These are phyloP conservation scores for Brachyistius frenatus DNA, from an alignment of 2,113 vertebrate species.

Conservation along the genomic window DNA sequence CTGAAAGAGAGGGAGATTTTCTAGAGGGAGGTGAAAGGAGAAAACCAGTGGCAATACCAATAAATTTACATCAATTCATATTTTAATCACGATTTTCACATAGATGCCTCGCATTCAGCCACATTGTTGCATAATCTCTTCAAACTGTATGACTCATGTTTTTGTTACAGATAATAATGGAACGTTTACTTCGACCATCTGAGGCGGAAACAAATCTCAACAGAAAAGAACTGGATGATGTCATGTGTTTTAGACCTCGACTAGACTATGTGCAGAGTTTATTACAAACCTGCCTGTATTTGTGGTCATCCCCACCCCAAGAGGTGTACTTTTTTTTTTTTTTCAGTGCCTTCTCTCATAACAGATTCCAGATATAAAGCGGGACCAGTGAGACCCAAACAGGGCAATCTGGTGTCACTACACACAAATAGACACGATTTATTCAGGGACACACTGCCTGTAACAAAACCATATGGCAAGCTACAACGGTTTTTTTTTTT, in stretches of 20 bases:
- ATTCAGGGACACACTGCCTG: background rate
- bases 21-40: background rate
- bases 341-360: background rate
- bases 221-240: background rate
- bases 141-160: background rate
- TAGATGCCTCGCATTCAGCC: constrained; percentile 7
- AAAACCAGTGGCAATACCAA: background rate
- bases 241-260: background rate
- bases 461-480: constrained; percentile 5
- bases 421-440: constrained; percentile 28
- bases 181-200: constrained; percentile 17
- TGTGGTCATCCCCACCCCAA: background rate
- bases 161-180: constrained; percentile 46
- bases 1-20: background rate
- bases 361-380: constrained; percentile 25
- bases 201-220: constrained; percentile 2
- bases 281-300: background rate
- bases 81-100: constrained; percentile 22
- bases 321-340: background rate
- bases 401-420: constrained; percentile 17
- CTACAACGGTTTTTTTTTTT: background rate
- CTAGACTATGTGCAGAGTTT: background rate
- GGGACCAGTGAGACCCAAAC: background rate
- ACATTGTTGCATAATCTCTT: constrained; percentile 41
- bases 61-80: background rate